Percentiles rank a stretch among this genome's conserved stretches.
Evolutionary conservation across 2,797 vertebrate species (phyloP).

Genomic region (Ptychobarbus kaznakovi): DNA sequence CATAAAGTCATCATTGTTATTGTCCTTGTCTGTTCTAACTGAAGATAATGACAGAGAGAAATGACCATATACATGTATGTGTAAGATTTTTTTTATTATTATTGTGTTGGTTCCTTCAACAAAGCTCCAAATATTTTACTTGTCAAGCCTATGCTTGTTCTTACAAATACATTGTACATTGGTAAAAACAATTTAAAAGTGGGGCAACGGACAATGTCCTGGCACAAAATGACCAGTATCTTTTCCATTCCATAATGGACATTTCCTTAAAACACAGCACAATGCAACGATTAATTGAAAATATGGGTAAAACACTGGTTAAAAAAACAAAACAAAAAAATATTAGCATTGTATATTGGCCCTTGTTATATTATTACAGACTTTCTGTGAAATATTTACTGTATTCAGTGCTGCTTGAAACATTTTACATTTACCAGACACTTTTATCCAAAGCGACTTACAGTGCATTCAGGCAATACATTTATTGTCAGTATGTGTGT

Average conservation of each 20-base stretch:
- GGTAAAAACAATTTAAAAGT: too few species aligned
- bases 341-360: not conserved
- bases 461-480: too few species aligned
- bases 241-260: not conserved
- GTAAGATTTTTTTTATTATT: not conserved
- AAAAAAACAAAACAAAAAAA: not conserved
- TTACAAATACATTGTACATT: not conserved
- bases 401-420: too few species aligned
- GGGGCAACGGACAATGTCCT: not conserved
- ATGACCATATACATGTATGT: not conserved
- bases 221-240: not conserved
- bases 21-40: not conserved
- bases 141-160: not conserved
- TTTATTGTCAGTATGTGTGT: too few species aligned
- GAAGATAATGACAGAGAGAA: not conserved
- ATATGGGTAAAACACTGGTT: not conserved
- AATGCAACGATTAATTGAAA: not conserved
- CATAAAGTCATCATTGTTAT: slow-evolving; percentile 10
- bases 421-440: too few species aligned
- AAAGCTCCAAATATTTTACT: slow-evolving; percentile 23
- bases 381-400: not conserved
- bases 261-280: not conserved
- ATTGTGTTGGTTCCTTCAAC: not conserved
- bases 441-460: too few species aligned
- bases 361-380: not conserved